Evolutionary conservation across 1,140 invertebrate species (phyloP).

Genomic region (Chrysomallon squamiferum): DNA sequence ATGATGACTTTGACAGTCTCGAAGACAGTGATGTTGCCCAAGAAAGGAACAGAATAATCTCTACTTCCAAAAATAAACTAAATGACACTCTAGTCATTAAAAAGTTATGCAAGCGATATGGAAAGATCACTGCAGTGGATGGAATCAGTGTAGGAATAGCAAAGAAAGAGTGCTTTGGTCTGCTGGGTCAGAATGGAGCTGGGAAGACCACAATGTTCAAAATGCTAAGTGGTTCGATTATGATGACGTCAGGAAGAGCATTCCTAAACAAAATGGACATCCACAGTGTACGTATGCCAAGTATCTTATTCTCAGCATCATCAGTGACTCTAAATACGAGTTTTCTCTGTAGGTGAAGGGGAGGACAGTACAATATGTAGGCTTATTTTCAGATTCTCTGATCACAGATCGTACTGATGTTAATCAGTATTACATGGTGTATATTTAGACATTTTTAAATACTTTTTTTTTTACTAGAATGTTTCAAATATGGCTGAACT

Average conservation of each 20-base stretch:
- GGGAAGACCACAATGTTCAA: constrained; percentile 89
- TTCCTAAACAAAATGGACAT: constrained; percentile 39
- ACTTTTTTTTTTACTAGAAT: too few species aligned
- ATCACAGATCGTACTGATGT: too few species aligned
- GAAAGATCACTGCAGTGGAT: constrained; percentile 73
- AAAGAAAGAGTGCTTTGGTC: constrained; percentile 82
- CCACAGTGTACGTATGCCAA: too few species aligned
- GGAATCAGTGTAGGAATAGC: constrained; percentile 73
- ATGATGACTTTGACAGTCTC: neutral
- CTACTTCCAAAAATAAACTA: neutral
- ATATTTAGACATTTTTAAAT: too few species aligned
- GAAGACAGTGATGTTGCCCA: constrained; percentile 41
- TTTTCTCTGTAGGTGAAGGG: too few species aligned
- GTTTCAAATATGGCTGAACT: too few species aligned
- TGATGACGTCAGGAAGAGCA: constrained; percentile 50
- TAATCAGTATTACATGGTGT: too few species aligned
- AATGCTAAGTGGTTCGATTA: constrained; percentile 73
- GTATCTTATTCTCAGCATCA: too few species aligned
- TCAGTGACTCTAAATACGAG: too few species aligned
- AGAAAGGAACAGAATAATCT: constrained; percentile 36
- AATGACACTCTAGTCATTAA: constrained; percentile 52
- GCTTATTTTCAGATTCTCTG: too few species aligned
- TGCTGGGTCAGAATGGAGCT: constrained; percentile 85
- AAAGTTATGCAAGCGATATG: constrained; percentile 68
- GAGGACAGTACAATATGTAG: too few species aligned